Percentiles rank a stretch among this genome's conserved stretches.
These are phyloP conservation scores for Polypterus senegalus DNA, from an alignment of 2,113 vertebrate species.

Conservation along the genomic window DNA sequence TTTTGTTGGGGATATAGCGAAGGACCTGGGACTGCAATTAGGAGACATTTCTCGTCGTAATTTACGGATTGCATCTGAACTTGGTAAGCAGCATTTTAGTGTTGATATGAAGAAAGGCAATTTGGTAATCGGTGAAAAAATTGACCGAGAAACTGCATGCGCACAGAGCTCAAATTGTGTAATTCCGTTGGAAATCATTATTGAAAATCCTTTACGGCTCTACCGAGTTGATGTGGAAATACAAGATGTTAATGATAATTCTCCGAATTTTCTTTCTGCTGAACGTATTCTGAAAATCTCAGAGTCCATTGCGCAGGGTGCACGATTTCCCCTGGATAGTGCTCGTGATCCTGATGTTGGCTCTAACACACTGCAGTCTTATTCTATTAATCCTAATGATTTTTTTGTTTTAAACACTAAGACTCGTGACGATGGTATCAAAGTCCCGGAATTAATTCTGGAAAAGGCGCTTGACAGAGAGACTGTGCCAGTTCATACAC, in stretches of 20 bases:
- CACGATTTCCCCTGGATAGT: conserved; percentile 42
- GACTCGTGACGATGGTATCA: conserved; percentile 30
- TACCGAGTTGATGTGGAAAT: conserved; percentile 28
- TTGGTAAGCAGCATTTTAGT: conserved; percentile 24
- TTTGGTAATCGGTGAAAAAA: conserved; percentile 26
- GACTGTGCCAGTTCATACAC: conserved; percentile 27
- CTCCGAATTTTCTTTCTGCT: conserved; percentile 18
- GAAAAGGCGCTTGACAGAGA: conserved; percentile 46
- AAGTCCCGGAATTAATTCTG: conserved; percentile 40
- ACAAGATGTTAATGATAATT: conserved; percentile 33
- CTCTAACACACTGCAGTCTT: conserved; percentile 41
- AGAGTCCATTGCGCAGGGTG: conserved; percentile 28
- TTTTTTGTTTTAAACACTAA: conserved; percentile 44
- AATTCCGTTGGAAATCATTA: conserved; percentile 24
- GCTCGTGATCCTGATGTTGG: conserved; percentile 49
- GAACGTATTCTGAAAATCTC: conserved; percentile 31
- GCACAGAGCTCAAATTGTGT: conserved; percentile 24
- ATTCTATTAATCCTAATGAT: conserved; percentile 40
- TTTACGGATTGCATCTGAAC: conserved; percentile 23
- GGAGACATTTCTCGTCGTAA: conserved; percentile 22
- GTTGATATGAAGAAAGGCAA: conserved; percentile 26
- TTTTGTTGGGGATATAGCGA: conserved; percentile 31
- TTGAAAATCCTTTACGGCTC: conserved; percentile 24
- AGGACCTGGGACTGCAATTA: conserved; percentile 28
- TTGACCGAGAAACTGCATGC: conserved; percentile 34